Conservation (phyloP, 1,140 invertebrate species). For the Orius laevigatus region DNA sequence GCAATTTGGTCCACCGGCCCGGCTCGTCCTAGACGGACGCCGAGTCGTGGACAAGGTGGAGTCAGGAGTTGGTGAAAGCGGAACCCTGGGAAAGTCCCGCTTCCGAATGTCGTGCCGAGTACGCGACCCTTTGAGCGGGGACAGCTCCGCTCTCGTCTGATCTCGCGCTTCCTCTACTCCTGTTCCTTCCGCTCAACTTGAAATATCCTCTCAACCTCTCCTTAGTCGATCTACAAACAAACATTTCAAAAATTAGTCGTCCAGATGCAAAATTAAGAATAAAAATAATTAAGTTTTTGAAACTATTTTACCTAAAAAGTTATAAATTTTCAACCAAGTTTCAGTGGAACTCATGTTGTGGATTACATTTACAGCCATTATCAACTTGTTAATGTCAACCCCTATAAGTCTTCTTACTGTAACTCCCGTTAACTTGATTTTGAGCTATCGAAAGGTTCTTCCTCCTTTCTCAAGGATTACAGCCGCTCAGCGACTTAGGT, state of each 20-base stretch:
- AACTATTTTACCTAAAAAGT: no score
- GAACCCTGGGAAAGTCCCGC: constrained; percentile 1
- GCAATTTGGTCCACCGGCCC: no score
- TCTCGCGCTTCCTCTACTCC: constrained; percentile 1
- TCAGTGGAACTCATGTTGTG: no score
- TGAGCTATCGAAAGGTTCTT: no score
- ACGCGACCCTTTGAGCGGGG: no score
- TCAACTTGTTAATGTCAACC: background rate
- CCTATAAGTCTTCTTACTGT: no score
- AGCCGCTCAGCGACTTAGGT: no score
- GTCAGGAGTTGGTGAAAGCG: constrained; percentile 7
- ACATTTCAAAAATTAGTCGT: constrained; percentile 5
- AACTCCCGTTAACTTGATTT: no score
- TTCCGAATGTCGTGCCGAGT: constrained; percentile 26
- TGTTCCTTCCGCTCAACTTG: constrained; percentile 29
- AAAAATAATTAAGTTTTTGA: no score
- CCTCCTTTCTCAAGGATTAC: no score
- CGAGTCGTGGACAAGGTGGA: constrained; percentile 9
- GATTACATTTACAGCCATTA: no score
- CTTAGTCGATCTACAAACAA: constrained; percentile 33
- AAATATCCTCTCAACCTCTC: constrained; percentile 45
- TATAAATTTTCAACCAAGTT: no score
- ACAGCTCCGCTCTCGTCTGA: background rate
- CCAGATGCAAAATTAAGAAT: background rate
- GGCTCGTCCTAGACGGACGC: constrained; percentile 1